phyloP scores from a whole-genome alignment of 2,113 vertebrate genomes.

The Colossoma macropomum region DNA sequence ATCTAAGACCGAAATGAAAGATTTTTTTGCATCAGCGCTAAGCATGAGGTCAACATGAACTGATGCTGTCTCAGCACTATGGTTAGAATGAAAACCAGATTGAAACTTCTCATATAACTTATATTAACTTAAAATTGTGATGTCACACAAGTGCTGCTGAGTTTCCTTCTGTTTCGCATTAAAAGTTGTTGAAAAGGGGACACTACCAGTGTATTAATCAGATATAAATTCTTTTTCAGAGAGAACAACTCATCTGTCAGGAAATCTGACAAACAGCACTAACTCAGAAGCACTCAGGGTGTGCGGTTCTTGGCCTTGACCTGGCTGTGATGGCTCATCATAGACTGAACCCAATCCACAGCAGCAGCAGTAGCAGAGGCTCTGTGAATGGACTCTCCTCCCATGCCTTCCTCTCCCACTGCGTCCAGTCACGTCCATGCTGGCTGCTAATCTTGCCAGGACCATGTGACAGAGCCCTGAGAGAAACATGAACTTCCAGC shows the following conservation, averaged over 20 bases:
- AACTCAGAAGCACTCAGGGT: not conserved
- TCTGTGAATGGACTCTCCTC: constrained; percentile 20
- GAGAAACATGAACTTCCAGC: constrained; percentile 68
- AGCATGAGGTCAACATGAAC: too few species aligned
- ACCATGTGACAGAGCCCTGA: constrained; percentile 64
- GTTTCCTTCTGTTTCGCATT: too few species aligned
- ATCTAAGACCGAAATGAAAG: too few species aligned
- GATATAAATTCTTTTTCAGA: not conserved
- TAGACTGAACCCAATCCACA: not conserved
- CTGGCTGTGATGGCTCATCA: not conserved
- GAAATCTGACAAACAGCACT: not conserved
- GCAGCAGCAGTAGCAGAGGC: constrained; percentile 13
- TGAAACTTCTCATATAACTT: too few species aligned
- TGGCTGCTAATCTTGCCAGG: constrained; percentile 67
- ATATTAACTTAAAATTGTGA: too few species aligned
- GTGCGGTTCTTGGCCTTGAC: not conserved
- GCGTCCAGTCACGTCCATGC: constrained; percentile 63
- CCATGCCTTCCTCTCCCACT: constrained; percentile 34
- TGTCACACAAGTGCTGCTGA: too few species aligned
- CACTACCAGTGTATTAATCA: not conserved
- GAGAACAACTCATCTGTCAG: not conserved
- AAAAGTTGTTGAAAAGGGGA: too few species aligned
- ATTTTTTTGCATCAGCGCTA: too few species aligned
- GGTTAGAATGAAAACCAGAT: too few species aligned
- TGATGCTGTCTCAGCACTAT: too few species aligned